Conservation (phyloP, 2,113 vertebrate genomes). For the Ailuropoda melanoleuca region DNA sequence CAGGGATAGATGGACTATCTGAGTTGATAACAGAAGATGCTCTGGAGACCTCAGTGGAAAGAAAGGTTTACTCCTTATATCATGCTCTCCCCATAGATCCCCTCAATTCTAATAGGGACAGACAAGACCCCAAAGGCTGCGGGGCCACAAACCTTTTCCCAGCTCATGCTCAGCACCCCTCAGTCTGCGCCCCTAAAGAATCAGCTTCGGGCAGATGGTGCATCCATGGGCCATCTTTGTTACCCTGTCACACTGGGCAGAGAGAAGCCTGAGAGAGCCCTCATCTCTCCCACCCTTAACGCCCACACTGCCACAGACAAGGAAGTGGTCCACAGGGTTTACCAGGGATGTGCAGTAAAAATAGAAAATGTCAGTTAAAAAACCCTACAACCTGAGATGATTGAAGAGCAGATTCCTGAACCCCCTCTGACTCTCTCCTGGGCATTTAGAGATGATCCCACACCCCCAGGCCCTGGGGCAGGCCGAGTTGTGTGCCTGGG, state of each 20-base stretch:
- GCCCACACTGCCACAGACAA: not conserved
- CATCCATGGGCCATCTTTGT: not conserved
- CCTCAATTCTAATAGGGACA: not conserved
- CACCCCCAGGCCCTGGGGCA: not conserved
- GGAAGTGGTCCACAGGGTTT: not conserved
- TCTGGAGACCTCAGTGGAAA: not conserved
- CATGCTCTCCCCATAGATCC: not conserved
- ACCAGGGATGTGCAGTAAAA: not conserved
- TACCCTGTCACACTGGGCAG: not conserved
- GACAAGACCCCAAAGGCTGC: not conserved
- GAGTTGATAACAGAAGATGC: not conserved
- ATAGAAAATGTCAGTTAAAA: not conserved
- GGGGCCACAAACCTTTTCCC: not conserved
- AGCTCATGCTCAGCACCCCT: not conserved
- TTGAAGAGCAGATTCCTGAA: not conserved
- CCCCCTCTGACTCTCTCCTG: not conserved
- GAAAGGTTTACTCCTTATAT: not conserved
- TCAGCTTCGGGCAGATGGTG: not conserved
- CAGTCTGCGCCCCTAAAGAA: not conserved
- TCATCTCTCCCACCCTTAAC: not conserved
- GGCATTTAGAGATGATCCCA: not conserved
- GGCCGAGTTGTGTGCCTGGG: not conserved
- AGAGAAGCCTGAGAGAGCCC: too few relatives aligned
- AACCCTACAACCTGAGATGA: constrained; percentile 43
- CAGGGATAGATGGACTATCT: not conserved